phyloP scores from a whole-genome alignment of 2,888 invertebrate species.

The Galeopsomyia nigrocyanea region DNA sequence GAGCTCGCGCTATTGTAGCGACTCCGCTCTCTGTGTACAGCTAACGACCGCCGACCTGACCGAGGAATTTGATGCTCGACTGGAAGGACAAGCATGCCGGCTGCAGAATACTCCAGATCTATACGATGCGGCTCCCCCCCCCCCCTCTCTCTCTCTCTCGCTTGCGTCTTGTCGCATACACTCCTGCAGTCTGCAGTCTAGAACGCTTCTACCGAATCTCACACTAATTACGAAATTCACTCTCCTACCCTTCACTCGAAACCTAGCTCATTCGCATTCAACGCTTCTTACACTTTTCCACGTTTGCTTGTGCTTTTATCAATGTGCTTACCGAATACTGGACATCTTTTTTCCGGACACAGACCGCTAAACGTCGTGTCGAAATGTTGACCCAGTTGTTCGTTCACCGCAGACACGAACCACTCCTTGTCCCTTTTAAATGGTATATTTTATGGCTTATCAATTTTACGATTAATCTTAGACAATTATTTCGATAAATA shows the following conservation, averaged over 20 bases:
- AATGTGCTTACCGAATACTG: slow-evolving; percentile 78
- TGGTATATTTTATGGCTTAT: too few species aligned
- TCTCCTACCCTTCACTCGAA: not conserved
- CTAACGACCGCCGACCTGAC: slow-evolving; percentile 3
- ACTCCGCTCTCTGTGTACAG: too few species aligned
- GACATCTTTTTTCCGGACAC: slow-evolving; percentile 79
- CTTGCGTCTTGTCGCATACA: not conserved
- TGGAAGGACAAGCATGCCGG: too few species aligned
- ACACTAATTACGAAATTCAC: not conserved
- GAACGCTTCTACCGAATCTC: not conserved
- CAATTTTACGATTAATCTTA: too few species aligned
- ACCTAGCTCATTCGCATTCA: too few species aligned
- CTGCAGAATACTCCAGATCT: too few species aligned
- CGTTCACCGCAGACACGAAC: slow-evolving; percentile 80
- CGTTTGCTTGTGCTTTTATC: slow-evolving; percentile 6
- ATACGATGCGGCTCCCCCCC: too few species aligned
- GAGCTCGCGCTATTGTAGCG: too few species aligned
- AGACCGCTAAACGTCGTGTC: slow-evolving; percentile 85
- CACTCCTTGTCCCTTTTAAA: slow-evolving; percentile 79
- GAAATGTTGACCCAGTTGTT: slow-evolving; percentile 83
- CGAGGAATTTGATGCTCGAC: slow-evolving; percentile 9
- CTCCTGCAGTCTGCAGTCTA: not conserved
- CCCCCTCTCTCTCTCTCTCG: not conserved
- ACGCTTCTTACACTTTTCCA: not conserved
- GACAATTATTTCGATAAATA: too few species aligned